Conservation (phyloP, 2,113 vertebrate species). For the Dromas ardeola region DNA sequence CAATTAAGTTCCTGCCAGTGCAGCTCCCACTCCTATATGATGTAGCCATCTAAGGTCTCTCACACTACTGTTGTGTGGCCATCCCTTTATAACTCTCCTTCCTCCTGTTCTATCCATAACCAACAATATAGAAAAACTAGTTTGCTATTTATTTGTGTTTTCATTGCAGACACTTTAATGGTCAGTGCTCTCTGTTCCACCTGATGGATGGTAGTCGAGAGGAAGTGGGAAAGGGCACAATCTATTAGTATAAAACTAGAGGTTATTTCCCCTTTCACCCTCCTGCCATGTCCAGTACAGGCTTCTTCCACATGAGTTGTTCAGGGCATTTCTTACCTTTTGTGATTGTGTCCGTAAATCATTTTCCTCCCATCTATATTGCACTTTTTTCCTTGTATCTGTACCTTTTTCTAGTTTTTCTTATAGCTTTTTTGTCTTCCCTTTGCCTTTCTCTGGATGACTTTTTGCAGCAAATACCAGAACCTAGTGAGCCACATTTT, state of each 20-base stretch:
- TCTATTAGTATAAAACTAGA: accelerated
- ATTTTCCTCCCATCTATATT: neutral
- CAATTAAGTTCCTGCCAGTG: neutral
- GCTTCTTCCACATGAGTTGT: neutral
- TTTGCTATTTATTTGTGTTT: neutral
- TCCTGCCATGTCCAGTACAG: accelerated
- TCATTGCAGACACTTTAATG: neutral
- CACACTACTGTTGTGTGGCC: neutral
- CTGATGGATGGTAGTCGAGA: neutral
- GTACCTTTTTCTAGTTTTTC: neutral
- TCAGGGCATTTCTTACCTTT: neutral
- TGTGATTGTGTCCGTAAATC: neutral
- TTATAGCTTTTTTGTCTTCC: neutral
- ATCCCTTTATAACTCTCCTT: neutral
- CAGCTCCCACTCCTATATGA: neutral
- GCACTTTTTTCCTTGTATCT: neutral
- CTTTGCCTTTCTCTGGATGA: neutral
- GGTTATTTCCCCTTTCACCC: neutral
- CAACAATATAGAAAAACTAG: neutral
- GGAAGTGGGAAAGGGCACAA: neutral
- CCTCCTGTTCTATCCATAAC: neutral
- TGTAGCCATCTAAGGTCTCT: neutral
- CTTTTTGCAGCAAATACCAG: neutral
- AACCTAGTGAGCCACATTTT: neutral
- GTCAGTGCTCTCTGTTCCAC: neutral